These are phyloP conservation scores for Linepithema humile DNA, from an alignment of 1,140 invertebrate genomes.

Conservation along the genomic window DNA sequence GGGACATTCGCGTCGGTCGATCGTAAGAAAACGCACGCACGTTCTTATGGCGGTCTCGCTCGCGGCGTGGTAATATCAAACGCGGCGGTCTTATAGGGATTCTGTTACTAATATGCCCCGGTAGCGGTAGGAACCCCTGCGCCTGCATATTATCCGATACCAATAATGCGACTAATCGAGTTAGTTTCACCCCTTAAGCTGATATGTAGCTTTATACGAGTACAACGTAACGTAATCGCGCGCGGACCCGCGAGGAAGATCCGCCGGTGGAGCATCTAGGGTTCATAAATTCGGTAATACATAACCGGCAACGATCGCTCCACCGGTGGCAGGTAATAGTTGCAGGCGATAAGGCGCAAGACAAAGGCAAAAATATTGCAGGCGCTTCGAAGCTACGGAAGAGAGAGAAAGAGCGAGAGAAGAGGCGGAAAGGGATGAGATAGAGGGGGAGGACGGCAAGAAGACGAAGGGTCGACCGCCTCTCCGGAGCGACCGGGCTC, in stretches of 20 bases:
- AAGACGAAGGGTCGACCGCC: constrained; percentile 14
- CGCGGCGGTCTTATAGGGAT: constrained; percentile 82
- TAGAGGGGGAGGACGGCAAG: background rate
- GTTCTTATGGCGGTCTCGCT: constrained; percentile 33
- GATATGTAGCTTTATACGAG: constrained; percentile 83
- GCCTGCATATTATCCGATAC: constrained; percentile 85
- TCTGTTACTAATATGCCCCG: constrained; percentile 84
- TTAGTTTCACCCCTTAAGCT: constrained; percentile 82
- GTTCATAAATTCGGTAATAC: constrained; percentile 51
- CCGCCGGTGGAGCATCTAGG: constrained; percentile 14
- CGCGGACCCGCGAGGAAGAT: constrained; percentile 47
- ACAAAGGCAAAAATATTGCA: constrained; percentile 31
- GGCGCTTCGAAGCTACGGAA: background rate
- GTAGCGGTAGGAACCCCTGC: constrained; percentile 79
- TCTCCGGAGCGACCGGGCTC: constrained; percentile 25
- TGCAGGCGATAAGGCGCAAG: constrained; percentile 8
- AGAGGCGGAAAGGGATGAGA: background rate
- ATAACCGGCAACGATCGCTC: constrained; percentile 38
- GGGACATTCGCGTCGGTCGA: constrained; percentile 40
- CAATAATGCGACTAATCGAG: constrained; percentile 85
- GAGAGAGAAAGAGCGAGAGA: constrained; percentile 7
- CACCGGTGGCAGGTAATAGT: constrained; percentile 56
- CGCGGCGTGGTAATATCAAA: constrained; percentile 84
- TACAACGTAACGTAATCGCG: constrained; percentile 74
- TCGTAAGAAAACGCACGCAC: constrained; percentile 48